Conservation (phyloP, 2,113 vertebrate species). For the Brienomyrus longianalis region DNA sequence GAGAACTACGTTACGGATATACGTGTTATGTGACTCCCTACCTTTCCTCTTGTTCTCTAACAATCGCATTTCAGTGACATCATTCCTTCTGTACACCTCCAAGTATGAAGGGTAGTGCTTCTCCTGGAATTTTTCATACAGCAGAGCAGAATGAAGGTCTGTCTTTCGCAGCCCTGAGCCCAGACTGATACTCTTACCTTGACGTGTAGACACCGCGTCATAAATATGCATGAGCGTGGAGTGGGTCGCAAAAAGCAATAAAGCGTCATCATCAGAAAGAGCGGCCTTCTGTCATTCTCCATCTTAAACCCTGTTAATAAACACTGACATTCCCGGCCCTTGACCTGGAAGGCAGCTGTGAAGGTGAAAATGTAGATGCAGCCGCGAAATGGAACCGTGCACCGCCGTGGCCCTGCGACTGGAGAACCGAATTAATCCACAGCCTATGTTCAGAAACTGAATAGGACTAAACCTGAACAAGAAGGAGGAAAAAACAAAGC, state of each 20-base stretch:
- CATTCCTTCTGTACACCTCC: not conserved
- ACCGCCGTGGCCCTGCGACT: not conserved
- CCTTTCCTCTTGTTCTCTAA: not conserved
- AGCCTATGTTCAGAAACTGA: not conserved
- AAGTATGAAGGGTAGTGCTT: not conserved
- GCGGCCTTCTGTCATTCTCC: constrained; percentile 49
- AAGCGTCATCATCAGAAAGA: constrained; percentile 59
- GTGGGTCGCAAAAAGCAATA: constrained; percentile 54
- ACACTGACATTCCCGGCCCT: constrained; percentile 55
- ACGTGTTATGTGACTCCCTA: constrained; percentile 3
- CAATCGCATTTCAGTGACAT: not conserved
- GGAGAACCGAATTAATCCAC: not conserved
- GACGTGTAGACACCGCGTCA: constrained; percentile 43
- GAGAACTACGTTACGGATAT: constrained; percentile 25
- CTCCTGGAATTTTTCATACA: not conserved
- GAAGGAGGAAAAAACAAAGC: not conserved
- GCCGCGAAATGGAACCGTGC: constrained; percentile 1
- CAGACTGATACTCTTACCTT: constrained; percentile 49
- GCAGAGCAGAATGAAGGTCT: not conserved
- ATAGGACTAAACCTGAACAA: not conserved
- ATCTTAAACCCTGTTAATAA: constrained; percentile 57
- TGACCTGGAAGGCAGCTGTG: constrained; percentile 50
- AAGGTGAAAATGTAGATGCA: constrained; percentile 26
- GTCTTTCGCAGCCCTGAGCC: constrained; percentile 31
- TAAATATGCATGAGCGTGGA: constrained; percentile 62